Percentiles rank a stretch among this genome's conserved stretches.
Evolutionary conservation across 2,888 invertebrate species (phyloP).

Genomic region (Synergus gifuensis): DNA sequence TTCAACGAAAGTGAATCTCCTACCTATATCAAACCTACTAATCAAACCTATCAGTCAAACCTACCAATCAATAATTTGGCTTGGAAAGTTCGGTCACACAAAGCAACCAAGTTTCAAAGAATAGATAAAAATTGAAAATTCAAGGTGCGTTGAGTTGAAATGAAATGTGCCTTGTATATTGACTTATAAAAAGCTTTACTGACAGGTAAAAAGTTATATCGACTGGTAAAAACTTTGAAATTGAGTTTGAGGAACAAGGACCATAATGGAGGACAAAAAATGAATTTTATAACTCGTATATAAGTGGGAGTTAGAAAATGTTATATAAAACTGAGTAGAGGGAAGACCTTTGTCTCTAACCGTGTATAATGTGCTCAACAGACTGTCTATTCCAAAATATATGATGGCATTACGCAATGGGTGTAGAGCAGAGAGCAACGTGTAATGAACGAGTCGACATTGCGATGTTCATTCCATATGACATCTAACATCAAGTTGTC

Average conservation of each 20-base stretch:
- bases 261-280: neutral
- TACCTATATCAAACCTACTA: neutral
- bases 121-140: no score
- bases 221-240: neutral
- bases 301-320: slow-evolving; percentile 17
- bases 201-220: neutral
- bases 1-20: neutral
- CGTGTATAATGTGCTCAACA: slow-evolving; percentile 19
- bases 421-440: slow-evolving; percentile 14
- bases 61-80: neutral
- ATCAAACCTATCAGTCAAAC: neutral
- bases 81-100: no score
- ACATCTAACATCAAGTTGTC: slow-evolving; percentile 3
- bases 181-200: neutral
- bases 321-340: slow-evolving; percentile 30
- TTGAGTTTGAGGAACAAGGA: neutral
- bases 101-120: no score
- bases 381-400: slow-evolving; percentile 39
- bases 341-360: slow-evolving; percentile 17
- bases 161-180: neutral
- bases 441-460: slow-evolving; percentile 28
- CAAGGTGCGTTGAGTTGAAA: no score
- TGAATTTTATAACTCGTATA: neutral
- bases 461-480: slow-evolving; percentile 5
- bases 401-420: slow-evolving; percentile 32